Conservation (phyloP, 2,888 invertebrate species). For the Latheticus oryzae region DNA sequence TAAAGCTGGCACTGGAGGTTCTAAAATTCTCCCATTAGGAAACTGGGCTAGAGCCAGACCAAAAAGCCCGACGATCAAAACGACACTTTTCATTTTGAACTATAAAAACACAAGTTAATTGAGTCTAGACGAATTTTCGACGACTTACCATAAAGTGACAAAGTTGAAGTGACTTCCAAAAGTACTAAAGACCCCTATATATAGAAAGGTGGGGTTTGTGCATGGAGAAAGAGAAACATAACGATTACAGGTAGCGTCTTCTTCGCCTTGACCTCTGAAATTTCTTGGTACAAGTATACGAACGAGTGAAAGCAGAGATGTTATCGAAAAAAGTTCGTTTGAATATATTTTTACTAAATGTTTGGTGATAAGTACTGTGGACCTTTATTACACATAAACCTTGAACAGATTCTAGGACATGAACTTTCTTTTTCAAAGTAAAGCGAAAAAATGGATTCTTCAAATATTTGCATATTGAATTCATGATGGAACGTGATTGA, state of each 20-base stretch:
- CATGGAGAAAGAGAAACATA: conserved; percentile 46
- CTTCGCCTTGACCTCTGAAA: conserved; percentile 53
- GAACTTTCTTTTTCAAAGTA: conserved; percentile 25
- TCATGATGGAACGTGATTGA: conserved; percentile 13
- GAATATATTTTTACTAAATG: too few species aligned
- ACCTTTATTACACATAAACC: conserved; percentile 13
- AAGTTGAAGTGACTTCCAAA: conserved; percentile 35
- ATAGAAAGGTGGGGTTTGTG: conserved; percentile 51
- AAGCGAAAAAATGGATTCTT: conserved; percentile 13
- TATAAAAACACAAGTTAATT: conserved; percentile 20
- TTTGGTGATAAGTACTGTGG: conserved; percentile 6
- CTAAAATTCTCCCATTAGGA: conserved; percentile 80
- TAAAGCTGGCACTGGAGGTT: conserved; percentile 80
- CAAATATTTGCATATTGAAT: conserved; percentile 22
- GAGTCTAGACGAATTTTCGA: neutral
- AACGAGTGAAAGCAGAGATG: conserved; percentile 43
- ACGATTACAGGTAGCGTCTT: conserved; percentile 45
- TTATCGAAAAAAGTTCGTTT: conserved; percentile 32
- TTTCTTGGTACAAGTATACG: conserved; percentile 45
- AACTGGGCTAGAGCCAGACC: conserved; percentile 75
- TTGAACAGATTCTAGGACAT: conserved; percentile 18
- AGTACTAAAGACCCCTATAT: conserved; percentile 47
- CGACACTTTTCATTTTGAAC: conserved; percentile 51
- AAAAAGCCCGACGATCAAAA: conserved; percentile 63
- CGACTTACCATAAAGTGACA: conserved; percentile 28